phyloP scores from a whole-genome alignment of 1,140 invertebrate genomes.

The Euglossa dilemma region DNA sequence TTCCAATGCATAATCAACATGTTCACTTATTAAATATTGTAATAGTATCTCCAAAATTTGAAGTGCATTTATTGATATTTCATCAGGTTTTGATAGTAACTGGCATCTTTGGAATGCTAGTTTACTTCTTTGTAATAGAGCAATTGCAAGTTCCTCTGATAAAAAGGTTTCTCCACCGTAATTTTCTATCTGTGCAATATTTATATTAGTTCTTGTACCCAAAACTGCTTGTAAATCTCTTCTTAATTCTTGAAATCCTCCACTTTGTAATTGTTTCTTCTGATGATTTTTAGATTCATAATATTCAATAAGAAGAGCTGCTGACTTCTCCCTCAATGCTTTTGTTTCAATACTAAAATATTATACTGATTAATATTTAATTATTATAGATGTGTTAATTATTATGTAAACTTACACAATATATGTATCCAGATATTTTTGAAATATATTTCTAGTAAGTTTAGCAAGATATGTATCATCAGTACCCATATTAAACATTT shows the following conservation, averaged over 20 bases:
- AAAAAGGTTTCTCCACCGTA: constrained; percentile 98
- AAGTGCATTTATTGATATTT: constrained; percentile 91
- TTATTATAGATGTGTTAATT: constrained; percentile 3
- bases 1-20: constrained; percentile 98
- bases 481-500: constrained; percentile 89
- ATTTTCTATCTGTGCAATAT: constrained; percentile 96
- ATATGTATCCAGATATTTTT: constrained; percentile 90
- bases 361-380: constrained; percentile 10
- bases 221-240: constrained; percentile 97
- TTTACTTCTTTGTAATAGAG: constrained; percentile 95
- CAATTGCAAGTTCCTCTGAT: constrained; percentile 97
- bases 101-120: constrained; percentile 94
- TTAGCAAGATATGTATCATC: constrained; percentile 92
- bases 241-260: constrained; percentile 95
- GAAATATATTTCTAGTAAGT: constrained; percentile 92
- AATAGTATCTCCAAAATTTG: constrained; percentile 94
- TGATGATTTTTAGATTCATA: constrained; percentile 97
- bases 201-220: constrained; percentile 94
- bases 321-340: constrained; percentile 89
- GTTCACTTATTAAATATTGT: constrained; percentile 94
- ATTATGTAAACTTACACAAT: constrained; percentile 84
- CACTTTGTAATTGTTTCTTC: constrained; percentile 92
- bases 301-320: constrained; percentile 90
- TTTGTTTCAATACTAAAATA: constrained; percentile 88
- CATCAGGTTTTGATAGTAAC: constrained; percentile 90